These are phyloP conservation scores for Chamaetylas fuelleborni DNA, from an alignment of 2,113 vertebrate genomes.

Conservation along the genomic window DNA sequence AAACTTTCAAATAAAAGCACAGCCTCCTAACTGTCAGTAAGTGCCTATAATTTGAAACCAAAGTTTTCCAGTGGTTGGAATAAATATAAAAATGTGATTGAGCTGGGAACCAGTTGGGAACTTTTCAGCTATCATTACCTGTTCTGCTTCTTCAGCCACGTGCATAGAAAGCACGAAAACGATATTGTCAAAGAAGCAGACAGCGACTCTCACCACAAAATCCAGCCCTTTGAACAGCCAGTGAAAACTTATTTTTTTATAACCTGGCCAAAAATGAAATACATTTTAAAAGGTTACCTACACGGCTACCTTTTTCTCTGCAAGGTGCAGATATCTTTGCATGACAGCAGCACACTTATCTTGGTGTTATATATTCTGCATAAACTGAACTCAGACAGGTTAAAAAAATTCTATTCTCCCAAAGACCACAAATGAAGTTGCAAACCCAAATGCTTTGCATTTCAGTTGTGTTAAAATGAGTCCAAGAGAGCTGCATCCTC, in stretches of 20 bases:
- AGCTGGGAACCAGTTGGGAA: background rate
- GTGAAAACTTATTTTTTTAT: background rate
- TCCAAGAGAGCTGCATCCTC: background rate
- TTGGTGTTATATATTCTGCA: background rate
- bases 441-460: background rate
- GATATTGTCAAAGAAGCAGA: background rate
- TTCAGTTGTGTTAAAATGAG: background rate
- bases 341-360: background rate
- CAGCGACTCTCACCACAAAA: background rate
- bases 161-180: background rate
- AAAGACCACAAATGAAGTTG: background rate
- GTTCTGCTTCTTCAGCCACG: background rate
- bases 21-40: background rate
- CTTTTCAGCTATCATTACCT: background rate
- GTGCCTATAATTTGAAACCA: background rate
- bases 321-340: background rate
- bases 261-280: background rate
- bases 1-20: background rate
- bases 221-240: background rate
- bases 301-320: background rate
- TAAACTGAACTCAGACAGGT: background rate
- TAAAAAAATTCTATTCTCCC: background rate
- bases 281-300: background rate
- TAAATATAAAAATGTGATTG: background rate
- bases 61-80: background rate